Evolutionary conservation across 1,140 invertebrate genomes (phyloP), one percentile per base, ranked within the genome.

Genomic region (Dendrolimus punctatus): DNA sequence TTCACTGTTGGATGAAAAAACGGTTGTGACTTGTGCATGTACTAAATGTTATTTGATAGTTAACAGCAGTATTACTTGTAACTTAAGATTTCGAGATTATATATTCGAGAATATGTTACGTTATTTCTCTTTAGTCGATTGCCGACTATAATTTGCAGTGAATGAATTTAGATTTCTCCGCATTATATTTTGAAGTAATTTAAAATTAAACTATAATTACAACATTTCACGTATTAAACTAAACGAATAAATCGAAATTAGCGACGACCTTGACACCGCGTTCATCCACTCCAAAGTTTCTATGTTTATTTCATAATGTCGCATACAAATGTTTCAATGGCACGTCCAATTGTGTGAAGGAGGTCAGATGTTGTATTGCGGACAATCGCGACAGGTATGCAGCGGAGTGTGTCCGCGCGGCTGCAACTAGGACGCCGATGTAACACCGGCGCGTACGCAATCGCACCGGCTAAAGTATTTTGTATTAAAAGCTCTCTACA

Each of bases 311-410:
- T 60, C 65, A 63, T 65, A 66, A 72, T 50, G 10, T 46, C 55
- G 39, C 41, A 63, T 62, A 56, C 57, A 50, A 66, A 62, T 58
- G 55, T 65, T 70, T 74, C 71, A 76, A 74, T 71, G 69, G 58
- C 71, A 58, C 42, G 49, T 48, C 54, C 48, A 58, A 53, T 59
- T 57, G 54, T 51, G 48, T 49, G 42, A 71, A 63, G 37, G 44
- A 56, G 66, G 68, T 59, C 64, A 67, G 58, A 53, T 46, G 60
- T 58, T 53, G 46, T 49, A 39, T 40, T 55, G 57, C 53, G 51
- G n/a, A 47, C 49, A 9, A 43, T 55, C 51, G 46, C 37, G 10
- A 41, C 49, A 61, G 60, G 63, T 68, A 63, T 66, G 67, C 60
- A 51, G 55, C 50, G 39, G 58, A 58, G 55, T 53, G 55, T 51